phyloP scores from a whole-genome alignment of 1,140 invertebrate species.

The Triops longicaudatus region DNA sequence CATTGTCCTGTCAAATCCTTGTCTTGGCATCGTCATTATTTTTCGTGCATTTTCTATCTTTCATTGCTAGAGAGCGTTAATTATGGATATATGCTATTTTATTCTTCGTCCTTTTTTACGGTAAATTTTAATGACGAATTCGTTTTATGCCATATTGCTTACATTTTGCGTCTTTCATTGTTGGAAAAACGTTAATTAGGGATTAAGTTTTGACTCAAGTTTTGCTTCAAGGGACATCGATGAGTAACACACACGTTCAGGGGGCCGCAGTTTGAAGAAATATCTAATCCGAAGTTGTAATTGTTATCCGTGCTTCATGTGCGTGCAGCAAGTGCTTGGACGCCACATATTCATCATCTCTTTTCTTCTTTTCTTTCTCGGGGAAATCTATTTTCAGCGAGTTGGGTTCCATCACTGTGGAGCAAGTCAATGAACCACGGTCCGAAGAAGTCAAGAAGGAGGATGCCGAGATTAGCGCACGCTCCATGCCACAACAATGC shows the following conservation, averaged over 20 bases:
- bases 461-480: constrained; percentile 6
- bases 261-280: no score
- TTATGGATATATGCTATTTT: no score
- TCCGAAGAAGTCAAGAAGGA: not conserved
- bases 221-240: no score
- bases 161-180: not conserved
- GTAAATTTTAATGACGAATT: no score
- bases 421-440: constrained; percentile 1
- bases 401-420: not conserved
- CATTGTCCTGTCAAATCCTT: not conserved
- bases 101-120: no score
- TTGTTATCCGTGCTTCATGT: not conserved
- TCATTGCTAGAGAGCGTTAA: not conserved
- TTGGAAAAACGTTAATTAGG: not conserved
- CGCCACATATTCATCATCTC: not conserved
- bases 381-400: not conserved
- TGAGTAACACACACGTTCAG: no score
- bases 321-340: not conserved
- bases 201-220: no score
- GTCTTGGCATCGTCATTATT: not conserved
- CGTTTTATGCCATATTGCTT: no score
- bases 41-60: not conserved
- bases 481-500: not conserved
- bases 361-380: not conserved
- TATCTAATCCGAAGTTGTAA: not conserved